Evolutionary conservation across 2,888 invertebrate species (phyloP), one percentile per base, ranked within the genome.

Genomic region (Trachelus troglodyta): DNA sequence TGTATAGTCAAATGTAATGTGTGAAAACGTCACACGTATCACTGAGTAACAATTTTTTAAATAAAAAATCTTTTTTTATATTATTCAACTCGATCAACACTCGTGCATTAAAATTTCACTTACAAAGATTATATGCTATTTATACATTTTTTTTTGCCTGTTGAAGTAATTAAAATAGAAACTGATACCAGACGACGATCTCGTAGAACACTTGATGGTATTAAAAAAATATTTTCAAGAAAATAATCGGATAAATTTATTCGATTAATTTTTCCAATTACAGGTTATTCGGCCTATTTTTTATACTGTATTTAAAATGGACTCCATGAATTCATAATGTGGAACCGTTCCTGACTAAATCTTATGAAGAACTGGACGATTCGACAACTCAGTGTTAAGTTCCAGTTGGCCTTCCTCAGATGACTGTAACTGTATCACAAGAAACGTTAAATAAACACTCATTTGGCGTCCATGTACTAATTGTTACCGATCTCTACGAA

Each of bases 381-480:
- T 76, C 68, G 56, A 56, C 56, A 15, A 2, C 56, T 56, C 56
- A 56, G 56, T 56, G 56, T 23, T 23, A 56, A 56, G 56, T 56
- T 56, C 56, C 56, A 56, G 56, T 56, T 56, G 23, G 56, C 15
- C 68, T 34, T 77, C 79, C 77, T 76, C 82, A 76, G 71, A 77
- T 81, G 80, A 80, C 81, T 75, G 86, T 91, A 91, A 91, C 91
- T 90, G 90, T 91, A 91, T 86, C 86, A 87, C 79, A 80, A 84
- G 87, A 84, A 90, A 91, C 91, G 91, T 91, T 91, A 91, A 88
- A 85, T 82, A 89, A 90, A 86, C 82, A 56, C 56, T 56, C 23
- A 23, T 56, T 56, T 56, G 56, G 23, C 79, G 56, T 87, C 86
- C 75, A 76, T 77, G 68, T 73, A 34, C 90, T 91, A 91, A 91